Percentiles rank a stretch among this genome's conserved stretches.
Conservation (phyloP, 1,140 invertebrate genomes). For the Tachypleus tridentatus region DNA sequence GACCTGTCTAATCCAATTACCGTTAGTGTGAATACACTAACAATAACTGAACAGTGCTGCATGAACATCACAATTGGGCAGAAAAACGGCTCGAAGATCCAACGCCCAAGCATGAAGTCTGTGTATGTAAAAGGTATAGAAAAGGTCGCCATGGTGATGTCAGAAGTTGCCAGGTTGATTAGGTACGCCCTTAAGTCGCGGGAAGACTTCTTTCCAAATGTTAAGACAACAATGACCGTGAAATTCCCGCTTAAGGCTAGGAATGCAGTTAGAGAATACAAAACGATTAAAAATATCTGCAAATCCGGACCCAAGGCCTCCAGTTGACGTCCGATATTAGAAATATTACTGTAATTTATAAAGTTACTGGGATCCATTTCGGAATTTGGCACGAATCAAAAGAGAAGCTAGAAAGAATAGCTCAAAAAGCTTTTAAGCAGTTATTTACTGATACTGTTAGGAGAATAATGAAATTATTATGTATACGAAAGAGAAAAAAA, state of each 20-base stretch:
- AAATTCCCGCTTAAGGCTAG: slow-evolving; percentile 32
- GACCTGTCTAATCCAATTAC: slow-evolving; percentile 38
- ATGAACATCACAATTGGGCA: slow-evolving; percentile 35
- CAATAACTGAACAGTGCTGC: slow-evolving; percentile 34
- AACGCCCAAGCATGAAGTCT: slow-evolving; percentile 34
- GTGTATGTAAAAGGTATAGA: slow-evolving; percentile 39
- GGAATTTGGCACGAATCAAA: too few species aligned
- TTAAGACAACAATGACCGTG: slow-evolving; percentile 33
- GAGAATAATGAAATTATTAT: too few species aligned
- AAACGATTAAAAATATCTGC: slow-evolving; percentile 30
- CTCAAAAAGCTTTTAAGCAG: too few species aligned
- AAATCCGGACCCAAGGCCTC: slow-evolving; percentile 17
- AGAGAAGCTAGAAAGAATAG: too few species aligned
- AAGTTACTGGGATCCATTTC: too few species aligned
- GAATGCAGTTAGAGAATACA: slow-evolving; percentile 33
- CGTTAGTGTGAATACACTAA: slow-evolving; percentile 36
- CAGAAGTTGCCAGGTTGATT: slow-evolving; percentile 35
- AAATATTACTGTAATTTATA: too few species aligned
- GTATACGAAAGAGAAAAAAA: too few species aligned
- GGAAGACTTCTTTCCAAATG: slow-evolving; percentile 31
- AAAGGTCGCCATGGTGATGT: slow-evolving; percentile 36
- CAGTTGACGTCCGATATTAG: neutral
- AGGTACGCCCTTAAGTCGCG: slow-evolving; percentile 33
- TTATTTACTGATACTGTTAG: too few species aligned
- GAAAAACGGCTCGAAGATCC: slow-evolving; percentile 34